Base-by-base conservation (phyloP, 2,888 invertebrate genomes). In the Aporophyla lueneburgensis region DNA sequence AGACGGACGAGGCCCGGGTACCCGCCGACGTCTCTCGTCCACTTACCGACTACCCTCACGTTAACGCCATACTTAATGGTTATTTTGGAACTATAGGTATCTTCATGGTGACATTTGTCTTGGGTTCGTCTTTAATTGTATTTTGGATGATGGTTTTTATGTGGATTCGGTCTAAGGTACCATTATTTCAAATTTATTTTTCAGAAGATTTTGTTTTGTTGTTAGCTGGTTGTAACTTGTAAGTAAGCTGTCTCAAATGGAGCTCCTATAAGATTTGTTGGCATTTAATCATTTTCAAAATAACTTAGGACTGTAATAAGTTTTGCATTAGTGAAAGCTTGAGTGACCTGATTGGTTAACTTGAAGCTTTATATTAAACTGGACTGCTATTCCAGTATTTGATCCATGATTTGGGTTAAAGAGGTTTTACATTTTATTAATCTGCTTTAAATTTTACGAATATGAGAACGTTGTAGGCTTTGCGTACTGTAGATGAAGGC, bases 61-160 rank as follows among this genome's bases (percentile, higher is more conserved):
- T 91, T 91, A 92, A 91, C 89, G 90, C 90, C 87, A 87, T 92
- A 92, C 91, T 93, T 94, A 93, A 94, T 93, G 92, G 89, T 91
- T 91, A 88, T 91, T 89, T 89, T 87, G 89, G 81, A 88, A 88
- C 87, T 88, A 88, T 89, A 82, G 46, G 33, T 78, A 87, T 82
- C 82, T 80, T 74, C 53, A 84, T 83, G 56, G 74, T 78, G 85
- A 76, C 80, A 80, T 71, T 76, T 76, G 56, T 74, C 79, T 70
- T 77, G 56, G 27, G 70, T 63, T 82, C 19, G 68, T 62, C 65
- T 71, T 86, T 71, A 86, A 78, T 86, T 86, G 51, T 69, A 46
- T 85, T 59, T 80, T 33, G 46, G 51, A 24, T 16, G 27, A n/a
- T 58, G 6, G 3, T 43, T 59, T 66, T 59, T 78, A 14, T 14